Evolutionary conservation across 2,888 invertebrate species (phyloP), one percentile per base, ranked within the genome.

Genomic region (Drosophila mercatorum): DNA sequence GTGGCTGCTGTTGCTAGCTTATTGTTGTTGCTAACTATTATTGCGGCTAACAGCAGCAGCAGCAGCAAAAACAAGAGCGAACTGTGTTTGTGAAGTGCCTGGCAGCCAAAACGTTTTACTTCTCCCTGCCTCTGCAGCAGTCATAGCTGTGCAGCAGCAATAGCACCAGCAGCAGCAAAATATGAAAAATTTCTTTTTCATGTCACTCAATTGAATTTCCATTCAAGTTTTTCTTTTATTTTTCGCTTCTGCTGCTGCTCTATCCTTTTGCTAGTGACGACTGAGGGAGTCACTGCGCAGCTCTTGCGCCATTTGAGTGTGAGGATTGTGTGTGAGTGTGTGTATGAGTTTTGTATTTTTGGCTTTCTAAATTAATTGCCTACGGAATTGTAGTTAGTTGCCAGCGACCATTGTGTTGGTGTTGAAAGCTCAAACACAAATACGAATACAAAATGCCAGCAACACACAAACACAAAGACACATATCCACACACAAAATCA

Each of bases 171-270:
- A 76, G 10, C 79, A 71, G 76, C 55, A 78, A 83, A 89, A 88
- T 89, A 81, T 88, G 86, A 87, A 90, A 88, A 90, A 88, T 87
- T 88, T 87, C 89, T 90, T 87, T 87, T 87, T 87, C 90, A 90
- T 87, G 90, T 87, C 87, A 87, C 88, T 87, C 87, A 87, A 87
- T 87, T 87, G 90, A 88, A 87, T 87, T 87, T 90, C 87, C 90
- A 87, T 87, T 90, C 84, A 86, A 87, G 83, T 77, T 84, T 68
- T 68, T 75, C 69, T 75, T 69, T 72, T 80, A 69, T 80, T 83
- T 79, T 72, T 34, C 66, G 65, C 51, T 65, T 71, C 68, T 67
- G 53, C 46, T 66, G 38, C 31, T 56, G 31, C 40, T 55, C 31
- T 56, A 17, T 53, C 52, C 71, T 72, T 78, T 56, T 74, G 78